Base-by-base conservation (phyloP, 1,140 invertebrate genomes). In the Uloborus diversus region DNA sequence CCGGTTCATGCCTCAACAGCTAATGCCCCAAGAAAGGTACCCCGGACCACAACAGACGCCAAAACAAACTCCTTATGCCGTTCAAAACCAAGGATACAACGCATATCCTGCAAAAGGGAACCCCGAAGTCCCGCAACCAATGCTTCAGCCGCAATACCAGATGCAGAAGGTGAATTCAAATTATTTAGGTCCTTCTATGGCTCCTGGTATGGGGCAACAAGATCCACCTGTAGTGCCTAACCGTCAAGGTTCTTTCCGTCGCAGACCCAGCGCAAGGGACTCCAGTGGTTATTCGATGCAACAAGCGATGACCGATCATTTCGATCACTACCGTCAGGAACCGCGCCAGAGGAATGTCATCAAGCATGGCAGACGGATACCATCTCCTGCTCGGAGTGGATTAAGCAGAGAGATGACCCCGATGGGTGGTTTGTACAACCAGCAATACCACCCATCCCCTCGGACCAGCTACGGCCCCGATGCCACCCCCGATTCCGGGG, bases 321-420 rank as follows among this genome's bases (percentile, higher is more conserved):
- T 98, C 86, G 96, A 98, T 88, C 96, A 98, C 85, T 99, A 98
- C 27, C 28, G 69, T 20, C 73, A 82, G 13, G 71, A 64, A 33
- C n/a, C 75, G 28, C 59, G 61, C n/a, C 53, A n/a, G 0, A 27
- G 76, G 20, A 68, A 30, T 25, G 76, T 79, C 2, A 79, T 79
- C 53, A 79, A 79, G 5, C 76, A 79, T 23, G 76, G 76, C 35
- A n/a, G 76, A 25, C n/a, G 76, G 4, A 79, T 79, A 42, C 76
- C 76, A 2, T 79, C 76, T 4, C 76, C 76, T 14, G 17, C 61
- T 14, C 25, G 73, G 13, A 56, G 59, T 37, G 61, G 59, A 25
- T 37, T 65, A 51, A 35, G 61, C 7, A 14, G 32, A 7, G 61
- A 42, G 27, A 37, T 64, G 61, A 17, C 51, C 4, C 4, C 14